phyloP scores from a whole-genome alignment of 2,113 vertebrate genomes.

The Anarhynchus alexandrinus region DNA sequence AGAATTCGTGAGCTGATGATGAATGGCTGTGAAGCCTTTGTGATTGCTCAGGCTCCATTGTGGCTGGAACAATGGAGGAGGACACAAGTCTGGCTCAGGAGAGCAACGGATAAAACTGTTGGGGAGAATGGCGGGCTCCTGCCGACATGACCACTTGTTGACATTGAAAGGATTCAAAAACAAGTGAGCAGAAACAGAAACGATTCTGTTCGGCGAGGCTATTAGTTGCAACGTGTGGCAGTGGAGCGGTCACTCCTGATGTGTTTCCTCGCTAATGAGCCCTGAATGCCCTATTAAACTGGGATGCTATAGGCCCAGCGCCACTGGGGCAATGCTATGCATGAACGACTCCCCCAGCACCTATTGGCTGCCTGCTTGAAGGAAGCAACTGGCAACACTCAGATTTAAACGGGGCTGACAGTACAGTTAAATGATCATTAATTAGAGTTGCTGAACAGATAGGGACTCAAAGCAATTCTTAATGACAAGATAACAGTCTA shows the following conservation, averaged over 20 bases:
- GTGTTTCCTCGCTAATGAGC: constrained; percentile 82
- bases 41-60: constrained; percentile 94
- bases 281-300: constrained; percentile 89
- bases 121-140: constrained; percentile 77
- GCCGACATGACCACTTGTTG: constrained; percentile 83
- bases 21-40: constrained; percentile 98
- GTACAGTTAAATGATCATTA: constrained; percentile 96
- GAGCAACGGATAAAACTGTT: constrained; percentile 95
- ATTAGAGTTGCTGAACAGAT: constrained; percentile 88
- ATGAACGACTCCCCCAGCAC: constrained; percentile 73
- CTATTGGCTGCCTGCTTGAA: constrained; percentile 76
- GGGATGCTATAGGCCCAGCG: constrained; percentile 83
- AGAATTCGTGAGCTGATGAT: constrained; percentile 84
- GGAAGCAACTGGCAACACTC: constrained; percentile 81
- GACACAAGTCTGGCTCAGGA: constrained; percentile 88
- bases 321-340: constrained; percentile 80
- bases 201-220: constrained; percentile 81
- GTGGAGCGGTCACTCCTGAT: constrained; percentile 79
- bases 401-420: constrained; percentile 88
- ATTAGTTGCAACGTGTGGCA: constrained; percentile 92
- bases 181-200: constrained; percentile 91
- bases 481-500: constrained; percentile 78
- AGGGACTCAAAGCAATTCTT: constrained; percentile 81
- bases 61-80: constrained; percentile 87
- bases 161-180: constrained; percentile 85